Evolutionary conservation across 2,113 vertebrate genomes (phyloP).

Genomic region (Henicopernis longicauda): DNA sequence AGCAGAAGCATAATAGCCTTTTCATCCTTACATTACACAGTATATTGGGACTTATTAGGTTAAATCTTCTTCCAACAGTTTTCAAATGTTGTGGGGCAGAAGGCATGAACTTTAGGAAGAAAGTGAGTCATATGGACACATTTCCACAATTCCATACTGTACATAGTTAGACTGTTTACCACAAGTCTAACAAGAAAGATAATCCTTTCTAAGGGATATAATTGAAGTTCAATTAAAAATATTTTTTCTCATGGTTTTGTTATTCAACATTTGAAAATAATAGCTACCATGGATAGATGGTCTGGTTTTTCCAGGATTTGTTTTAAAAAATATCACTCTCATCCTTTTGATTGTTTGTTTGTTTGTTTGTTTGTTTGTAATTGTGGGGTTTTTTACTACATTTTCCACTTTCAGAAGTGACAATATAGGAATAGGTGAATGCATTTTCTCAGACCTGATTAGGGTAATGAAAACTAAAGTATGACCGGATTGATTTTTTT

Average conservation of each 20-base stretch:
- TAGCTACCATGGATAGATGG: neutral
- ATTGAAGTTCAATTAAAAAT: neutral
- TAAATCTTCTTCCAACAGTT: neutral
- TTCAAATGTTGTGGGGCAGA: neutral
- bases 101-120: neutral
- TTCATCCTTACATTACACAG: neutral
- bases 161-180: neutral
- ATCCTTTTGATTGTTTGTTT: neutral
- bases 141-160: neutral
- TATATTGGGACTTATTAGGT: neutral
- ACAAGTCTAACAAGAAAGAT: neutral
- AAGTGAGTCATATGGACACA: neutral
- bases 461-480: neutral
- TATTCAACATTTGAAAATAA: neutral
- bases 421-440: neutral
- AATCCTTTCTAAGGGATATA: neutral
- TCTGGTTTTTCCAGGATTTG: neutral
- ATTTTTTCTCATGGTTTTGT: neutral
- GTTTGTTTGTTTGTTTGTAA: neutral
- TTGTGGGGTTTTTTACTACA: neutral
- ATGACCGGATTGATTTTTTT: neutral
- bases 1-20: neutral
- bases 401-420: neutral
- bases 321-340: neutral
- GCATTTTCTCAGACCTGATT: neutral